phyloP scores from a whole-genome alignment of 1,140 invertebrate species.

The Aphelinus atriplicis region DNA sequence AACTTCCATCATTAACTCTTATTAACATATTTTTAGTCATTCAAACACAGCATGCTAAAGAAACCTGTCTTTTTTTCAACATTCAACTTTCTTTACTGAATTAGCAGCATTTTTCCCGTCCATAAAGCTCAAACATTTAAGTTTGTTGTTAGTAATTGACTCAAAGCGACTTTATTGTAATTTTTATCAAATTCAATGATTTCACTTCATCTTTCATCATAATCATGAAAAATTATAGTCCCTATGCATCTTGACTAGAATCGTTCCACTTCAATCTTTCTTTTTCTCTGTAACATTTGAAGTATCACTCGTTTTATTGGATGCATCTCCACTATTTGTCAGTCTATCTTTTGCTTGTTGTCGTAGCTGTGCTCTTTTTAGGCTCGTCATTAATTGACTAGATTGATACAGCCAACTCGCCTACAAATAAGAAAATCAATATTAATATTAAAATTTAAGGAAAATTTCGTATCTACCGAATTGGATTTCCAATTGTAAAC shows the following conservation, averaged over 20 bases:
- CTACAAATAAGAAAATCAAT: constrained; percentile 63
- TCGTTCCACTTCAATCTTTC: constrained; percentile 22
- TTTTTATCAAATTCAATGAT: background rate
- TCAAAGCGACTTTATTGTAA: constrained; percentile 2
- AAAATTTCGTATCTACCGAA: no score
- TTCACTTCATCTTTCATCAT: constrained; percentile 18
- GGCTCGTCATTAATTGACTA: constrained; percentile 83
- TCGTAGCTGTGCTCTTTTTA: constrained; percentile 81
- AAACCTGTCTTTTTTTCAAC: background rate
- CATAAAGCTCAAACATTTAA: constrained; percentile 5
- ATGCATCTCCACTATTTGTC: constrained; percentile 23
- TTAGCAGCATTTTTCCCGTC: no score
- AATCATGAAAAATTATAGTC: constrained; percentile 4
- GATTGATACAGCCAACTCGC: constrained; percentile 88
- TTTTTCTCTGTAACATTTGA: constrained; percentile 20
- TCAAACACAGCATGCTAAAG: no score
- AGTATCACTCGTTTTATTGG: constrained; percentile 14
- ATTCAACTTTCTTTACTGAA: background rate
- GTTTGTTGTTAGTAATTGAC: constrained; percentile 1
- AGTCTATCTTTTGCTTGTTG: constrained; percentile 64
- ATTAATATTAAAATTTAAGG: no score
- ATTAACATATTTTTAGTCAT: no score
- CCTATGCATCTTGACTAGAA: constrained; percentile 23
- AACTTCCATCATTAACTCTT: no score
- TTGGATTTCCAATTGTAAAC: no score